Conservation (phyloP, 2,888 invertebrate species). For the Danaus chrysippus region DNA sequence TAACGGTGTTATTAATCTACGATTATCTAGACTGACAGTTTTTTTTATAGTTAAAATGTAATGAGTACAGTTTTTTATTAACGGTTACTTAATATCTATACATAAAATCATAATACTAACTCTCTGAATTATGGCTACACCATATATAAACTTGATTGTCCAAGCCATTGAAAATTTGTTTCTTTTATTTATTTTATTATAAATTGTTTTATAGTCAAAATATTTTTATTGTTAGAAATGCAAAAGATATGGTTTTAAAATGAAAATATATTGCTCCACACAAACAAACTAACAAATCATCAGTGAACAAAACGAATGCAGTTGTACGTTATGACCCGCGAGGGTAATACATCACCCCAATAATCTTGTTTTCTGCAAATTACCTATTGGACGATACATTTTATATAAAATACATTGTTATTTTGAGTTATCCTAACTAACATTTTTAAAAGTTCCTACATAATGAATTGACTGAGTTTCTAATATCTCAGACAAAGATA, state of each 20-base stretch:
- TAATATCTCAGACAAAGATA: neutral
- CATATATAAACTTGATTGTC: no score
- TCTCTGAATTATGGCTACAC: no score
- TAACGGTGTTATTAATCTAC: no score
- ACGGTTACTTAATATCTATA: no score
- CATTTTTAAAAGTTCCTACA: neutral
- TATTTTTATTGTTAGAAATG: neutral
- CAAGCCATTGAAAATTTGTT: no score
- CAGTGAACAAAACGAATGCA: conserved; percentile 34
- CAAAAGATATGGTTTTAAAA: neutral
- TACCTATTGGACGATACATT: conserved; percentile 54
- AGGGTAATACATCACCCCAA: conserved; percentile 58
- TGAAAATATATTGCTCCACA: conserved; percentile 7
- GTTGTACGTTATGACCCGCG: conserved; percentile 45
- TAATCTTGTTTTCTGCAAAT: conserved; percentile 58
- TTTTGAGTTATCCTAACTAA: conserved; percentile 17
- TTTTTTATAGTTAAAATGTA: no score
- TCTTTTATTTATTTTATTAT: no score
- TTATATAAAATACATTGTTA: conserved; percentile 41
- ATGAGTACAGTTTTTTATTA: no score
- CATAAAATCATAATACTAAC: no score
- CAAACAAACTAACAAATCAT: conserved; percentile 26
- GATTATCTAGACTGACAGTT: no score
- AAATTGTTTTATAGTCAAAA: no score
- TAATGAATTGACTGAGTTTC: neutral